Evolutionary conservation across 2,113 vertebrate genomes (phyloP).

Genomic region (Callospermophilus lateralis): DNA sequence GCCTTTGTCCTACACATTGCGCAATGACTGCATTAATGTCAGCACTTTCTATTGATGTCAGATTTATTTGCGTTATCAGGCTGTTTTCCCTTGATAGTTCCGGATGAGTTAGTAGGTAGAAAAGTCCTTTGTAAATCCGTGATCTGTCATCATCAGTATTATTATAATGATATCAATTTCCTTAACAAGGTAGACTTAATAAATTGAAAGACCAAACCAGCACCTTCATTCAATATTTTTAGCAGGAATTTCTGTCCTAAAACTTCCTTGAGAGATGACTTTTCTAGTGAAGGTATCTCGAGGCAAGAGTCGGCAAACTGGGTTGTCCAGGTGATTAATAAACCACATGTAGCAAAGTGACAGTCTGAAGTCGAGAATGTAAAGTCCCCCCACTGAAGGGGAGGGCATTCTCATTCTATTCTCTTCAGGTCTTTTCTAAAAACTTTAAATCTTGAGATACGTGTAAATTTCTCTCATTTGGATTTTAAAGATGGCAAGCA

Average conservation of each 20-base stretch:
- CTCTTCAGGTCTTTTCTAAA: slow-evolving; percentile 27
- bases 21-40: neutral
- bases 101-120: neutral
- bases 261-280: neutral
- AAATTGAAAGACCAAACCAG: neutral
- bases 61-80: neutral
- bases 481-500: neutral
- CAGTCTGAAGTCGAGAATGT: neutral
- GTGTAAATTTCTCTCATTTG: neutral
- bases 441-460: neutral
- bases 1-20: neutral
- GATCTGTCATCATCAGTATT: neutral
- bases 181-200: slow-evolving; percentile 16
- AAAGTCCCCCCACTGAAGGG: neutral
- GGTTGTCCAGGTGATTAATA: neutral
- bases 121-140: slow-evolving; percentile 2
- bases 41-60: neutral
- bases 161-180: neutral
- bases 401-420: neutral
- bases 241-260: neutral
- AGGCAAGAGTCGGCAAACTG: neutral
- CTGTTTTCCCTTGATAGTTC: neutral
- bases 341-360: neutral
- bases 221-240: slow-evolving; percentile 11
- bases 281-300: neutral